These are phyloP conservation scores for Pseudococcus longispinus DNA, from an alignment of 2,888 invertebrate species.

Conservation along the genomic window DNA sequence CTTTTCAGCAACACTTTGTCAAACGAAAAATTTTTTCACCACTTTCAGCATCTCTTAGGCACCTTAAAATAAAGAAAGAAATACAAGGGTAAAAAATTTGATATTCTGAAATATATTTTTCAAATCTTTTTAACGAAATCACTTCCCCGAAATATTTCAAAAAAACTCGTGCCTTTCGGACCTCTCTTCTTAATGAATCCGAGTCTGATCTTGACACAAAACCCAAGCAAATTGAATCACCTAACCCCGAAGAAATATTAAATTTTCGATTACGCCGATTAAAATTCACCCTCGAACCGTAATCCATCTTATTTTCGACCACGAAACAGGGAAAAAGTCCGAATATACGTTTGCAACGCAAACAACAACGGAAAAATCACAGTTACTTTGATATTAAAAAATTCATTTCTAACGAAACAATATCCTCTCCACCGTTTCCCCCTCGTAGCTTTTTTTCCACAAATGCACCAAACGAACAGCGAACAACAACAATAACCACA, in stretches of 20 bases:
- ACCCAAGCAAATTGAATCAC: neutral
- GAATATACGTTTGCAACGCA: neutral
- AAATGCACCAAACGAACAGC: neutral
- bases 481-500: neutral
- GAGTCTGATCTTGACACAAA: neutral
- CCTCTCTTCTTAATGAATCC: neutral
- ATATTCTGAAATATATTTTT: no score
- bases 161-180: neutral
- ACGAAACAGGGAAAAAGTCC: neutral
- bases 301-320: neutral
- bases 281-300: neutral
- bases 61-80: no score
- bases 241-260: neutral
- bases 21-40: no score
- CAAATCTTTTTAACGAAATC: no score
- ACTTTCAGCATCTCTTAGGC: no score
- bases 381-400: neutral
- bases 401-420: conserved; percentile 3
- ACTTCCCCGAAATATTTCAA: no score
- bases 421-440: neutral
- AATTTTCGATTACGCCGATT: neutral
- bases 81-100: no score
- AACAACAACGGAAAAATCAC: neutral
- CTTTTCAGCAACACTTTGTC: no score
- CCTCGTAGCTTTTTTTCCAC: neutral